Conservation (phyloP, 1,140 invertebrate genomes). For the Drosophila virilis region DNA sequence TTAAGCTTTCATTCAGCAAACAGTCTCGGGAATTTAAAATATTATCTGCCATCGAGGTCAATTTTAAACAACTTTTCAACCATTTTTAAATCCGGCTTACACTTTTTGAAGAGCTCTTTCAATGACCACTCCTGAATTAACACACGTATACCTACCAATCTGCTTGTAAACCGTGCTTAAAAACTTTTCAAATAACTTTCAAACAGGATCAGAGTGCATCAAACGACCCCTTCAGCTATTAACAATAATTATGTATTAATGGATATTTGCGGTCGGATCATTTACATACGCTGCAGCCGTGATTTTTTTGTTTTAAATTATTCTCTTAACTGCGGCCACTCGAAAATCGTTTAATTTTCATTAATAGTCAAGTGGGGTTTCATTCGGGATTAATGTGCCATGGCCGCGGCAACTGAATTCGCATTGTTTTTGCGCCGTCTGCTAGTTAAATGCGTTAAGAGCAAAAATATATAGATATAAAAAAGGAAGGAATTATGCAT, state of each 20-base stretch:
- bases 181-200: no score
- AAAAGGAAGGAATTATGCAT: constrained; percentile 58
- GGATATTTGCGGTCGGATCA: constrained; percentile 7
- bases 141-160: no score
- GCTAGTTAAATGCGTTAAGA: constrained; percentile 39
- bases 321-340: constrained; percentile 51
- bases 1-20: no score
- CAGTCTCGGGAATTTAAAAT: no score
- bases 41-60: no score
- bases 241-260: constrained; percentile 30
- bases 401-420: constrained; percentile 32
- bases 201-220: no score
- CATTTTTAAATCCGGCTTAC: no score
- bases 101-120: no score
- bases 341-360: constrained; percentile 79
- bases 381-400: constrained; percentile 72
- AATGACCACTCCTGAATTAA: no score
- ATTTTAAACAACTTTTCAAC: no score
- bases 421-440: constrained; percentile 58
- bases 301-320: constrained; percentile 4
- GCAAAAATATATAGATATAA: constrained; percentile 36
- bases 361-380: constrained; percentile 71
- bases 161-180: no score
- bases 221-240: background rate
- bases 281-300: constrained; percentile 5